Base-by-base conservation (phyloP, 2,888 invertebrate species). In the Carpatolechia fugitivella region DNA sequence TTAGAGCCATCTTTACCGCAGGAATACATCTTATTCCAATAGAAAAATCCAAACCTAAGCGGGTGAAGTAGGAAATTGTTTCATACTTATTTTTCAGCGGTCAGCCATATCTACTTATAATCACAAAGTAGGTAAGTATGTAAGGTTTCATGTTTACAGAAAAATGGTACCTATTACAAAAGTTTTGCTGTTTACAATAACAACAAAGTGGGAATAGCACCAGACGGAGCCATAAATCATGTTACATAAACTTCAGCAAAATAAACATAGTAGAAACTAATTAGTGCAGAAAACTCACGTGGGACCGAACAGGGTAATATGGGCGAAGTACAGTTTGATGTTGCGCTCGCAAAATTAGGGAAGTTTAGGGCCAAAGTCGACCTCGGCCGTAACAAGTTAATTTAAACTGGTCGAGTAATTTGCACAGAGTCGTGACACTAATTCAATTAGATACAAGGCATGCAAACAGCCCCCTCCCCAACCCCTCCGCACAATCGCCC, bases 211-310 rank as follows among this genome's bases (percentile, higher is more conserved):
- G 33, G 20, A 20, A 40, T 13, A 51, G 67, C 66, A 69, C 78
- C 76, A 72, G 70, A 65, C 73, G 68, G 70, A 61, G 70, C 66
- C 76, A 83, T 86, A 85, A 85, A 86, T 85, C 85, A 85, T 82
- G 74, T 78, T 74, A 73, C 74, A 74, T 74, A 80, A 85, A 86
- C 82, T 83, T 76, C 76, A 78, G 80, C 80, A 84, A 86, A 88
- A 87, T 87, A 87, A 86, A 87, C 87, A 87, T 80, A 72, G 78
- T 74, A 70, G 72, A 80, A 88, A 86, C 85, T 87, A 86, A 87
- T 88, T 87, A 87, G 86, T 79, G 84, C 80, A 82, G 83, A 84
- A 85, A 87, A 87, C 85, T 86, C 88, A 85, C 84, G 81, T 83
- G 88, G 88, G 87, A 85, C 86, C 82, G 75, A 78, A 80, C 84